Evolutionary conservation across 1,140 invertebrate species (phyloP).

Genomic region (Brachionus angularis): DNA sequence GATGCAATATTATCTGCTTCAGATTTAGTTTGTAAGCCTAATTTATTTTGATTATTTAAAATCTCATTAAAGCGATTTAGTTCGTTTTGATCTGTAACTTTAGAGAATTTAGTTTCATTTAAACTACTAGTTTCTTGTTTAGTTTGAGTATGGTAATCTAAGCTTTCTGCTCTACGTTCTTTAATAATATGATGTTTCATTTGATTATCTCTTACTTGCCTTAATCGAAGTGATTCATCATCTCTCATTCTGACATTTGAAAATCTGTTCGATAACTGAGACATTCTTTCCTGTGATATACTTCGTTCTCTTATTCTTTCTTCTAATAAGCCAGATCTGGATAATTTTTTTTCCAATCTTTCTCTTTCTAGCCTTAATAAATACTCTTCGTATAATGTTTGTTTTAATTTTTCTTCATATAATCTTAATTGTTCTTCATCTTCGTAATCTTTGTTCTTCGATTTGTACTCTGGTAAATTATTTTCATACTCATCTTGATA

Average conservation of each 20-base stretch:
- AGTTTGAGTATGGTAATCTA: slow-evolving; percentile 13
- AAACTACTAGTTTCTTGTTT: background rate
- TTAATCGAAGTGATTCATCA: slow-evolving; percentile 10
- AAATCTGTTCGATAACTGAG: background rate
- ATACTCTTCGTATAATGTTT: slow-evolving; percentile 42
- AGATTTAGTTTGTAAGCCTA: background rate
- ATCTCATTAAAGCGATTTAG: slow-evolving; percentile 12
- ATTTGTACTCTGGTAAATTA: background rate
- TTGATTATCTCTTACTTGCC: slow-evolving; percentile 17
- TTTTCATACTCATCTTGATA: slow-evolving; percentile 9
- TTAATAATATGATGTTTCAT: slow-evolving; percentile 7
- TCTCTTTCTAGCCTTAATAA: slow-evolving; percentile 32
- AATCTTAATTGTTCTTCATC: slow-evolving; percentile 12
- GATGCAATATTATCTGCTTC: background rate
- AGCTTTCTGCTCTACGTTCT: background rate
- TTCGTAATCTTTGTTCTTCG: background rate
- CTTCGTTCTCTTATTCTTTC: slow-evolving; percentile 33
- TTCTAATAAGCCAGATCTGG: slow-evolving; percentile 20
- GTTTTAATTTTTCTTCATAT: slow-evolving; percentile 30
- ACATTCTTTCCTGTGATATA: slow-evolving; percentile 27
- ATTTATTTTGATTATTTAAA: background rate
- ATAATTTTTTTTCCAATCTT: slow-evolving; percentile 22
- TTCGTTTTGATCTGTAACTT: background rate
- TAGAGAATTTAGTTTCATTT: slow-evolving; percentile 21
- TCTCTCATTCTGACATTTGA: background rate